These are phyloP conservation scores for Andinoacara biseriatus DNA, from an alignment of 2,113 vertebrate genomes.

Conservation along the genomic window DNA sequence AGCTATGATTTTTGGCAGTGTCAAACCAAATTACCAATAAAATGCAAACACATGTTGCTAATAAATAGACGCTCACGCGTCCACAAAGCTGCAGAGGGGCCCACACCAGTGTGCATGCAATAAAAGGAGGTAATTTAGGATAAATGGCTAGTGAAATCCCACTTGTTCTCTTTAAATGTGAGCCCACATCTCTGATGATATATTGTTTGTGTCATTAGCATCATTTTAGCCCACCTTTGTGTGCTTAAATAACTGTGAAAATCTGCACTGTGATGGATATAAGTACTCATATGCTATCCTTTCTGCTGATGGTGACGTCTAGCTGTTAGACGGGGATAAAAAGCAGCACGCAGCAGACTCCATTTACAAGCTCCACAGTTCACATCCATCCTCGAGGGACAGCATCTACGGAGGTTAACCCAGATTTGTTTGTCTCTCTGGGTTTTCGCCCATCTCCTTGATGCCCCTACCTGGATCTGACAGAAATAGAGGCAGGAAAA, in stretches of 20 bases:
- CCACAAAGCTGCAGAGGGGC: not conserved
- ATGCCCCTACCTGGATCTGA: constrained; percentile 72
- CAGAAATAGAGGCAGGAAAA: constrained; percentile 46
- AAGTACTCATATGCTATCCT: not conserved
- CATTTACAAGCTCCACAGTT: constrained; percentile 6
- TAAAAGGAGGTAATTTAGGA: not conserved
- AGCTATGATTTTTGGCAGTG: not conserved
- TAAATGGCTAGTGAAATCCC: not conserved
- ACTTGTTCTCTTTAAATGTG: not conserved
- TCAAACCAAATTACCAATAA: not conserved
- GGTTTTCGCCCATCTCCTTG: constrained; percentile 43
- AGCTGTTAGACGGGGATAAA: constrained; percentile 1
- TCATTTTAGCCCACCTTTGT: not conserved
- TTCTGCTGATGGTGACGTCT: not conserved
- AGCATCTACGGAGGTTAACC: constrained; percentile 71
- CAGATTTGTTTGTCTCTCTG: constrained; percentile 67
- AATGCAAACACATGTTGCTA: not conserved
- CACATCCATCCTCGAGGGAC: constrained; percentile 61
- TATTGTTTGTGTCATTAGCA: not conserved
- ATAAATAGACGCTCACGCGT: not conserved
- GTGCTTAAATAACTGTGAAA: no score
- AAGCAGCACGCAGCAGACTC: constrained; percentile 28
- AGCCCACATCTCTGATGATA: not conserved
- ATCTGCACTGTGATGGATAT: not conserved
- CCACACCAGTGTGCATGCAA: not conserved